Evolutionary conservation across 1,140 invertebrate genomes (phyloP).

Genomic region (Polypedilum vanderplanki): DNA sequence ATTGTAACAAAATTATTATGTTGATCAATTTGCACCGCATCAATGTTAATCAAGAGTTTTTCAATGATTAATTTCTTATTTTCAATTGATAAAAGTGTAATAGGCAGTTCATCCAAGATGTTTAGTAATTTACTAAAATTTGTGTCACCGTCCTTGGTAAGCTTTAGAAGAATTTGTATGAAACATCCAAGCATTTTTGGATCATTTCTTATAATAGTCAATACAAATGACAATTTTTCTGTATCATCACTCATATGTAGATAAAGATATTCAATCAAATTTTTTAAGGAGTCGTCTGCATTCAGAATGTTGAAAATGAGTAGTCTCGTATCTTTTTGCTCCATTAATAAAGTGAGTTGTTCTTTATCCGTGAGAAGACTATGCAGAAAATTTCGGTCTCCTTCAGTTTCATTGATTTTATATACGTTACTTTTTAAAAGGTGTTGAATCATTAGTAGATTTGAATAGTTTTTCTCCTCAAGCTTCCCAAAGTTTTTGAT

Average conservation of each 20-base stretch:
- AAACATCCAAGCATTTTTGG: neutral
- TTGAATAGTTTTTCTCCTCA: neutral
- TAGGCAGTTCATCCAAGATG: neutral
- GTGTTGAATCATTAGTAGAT: neutral
- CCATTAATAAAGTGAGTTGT: neutral
- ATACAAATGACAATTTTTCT: neutral
- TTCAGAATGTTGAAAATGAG: neutral
- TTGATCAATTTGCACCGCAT: neutral
- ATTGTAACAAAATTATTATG: neutral
- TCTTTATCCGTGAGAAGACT: neutral
- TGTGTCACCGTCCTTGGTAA: neutral
- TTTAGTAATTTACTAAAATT: neutral
- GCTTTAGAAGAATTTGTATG: neutral
- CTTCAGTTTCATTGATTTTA: neutral
- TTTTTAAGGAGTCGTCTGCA: neutral
- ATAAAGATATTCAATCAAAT: neutral
- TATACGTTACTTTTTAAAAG: neutral
- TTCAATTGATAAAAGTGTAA: neutral
- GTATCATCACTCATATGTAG: neutral
- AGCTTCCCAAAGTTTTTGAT: neutral
- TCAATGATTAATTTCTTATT: neutral
- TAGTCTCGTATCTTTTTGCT: neutral
- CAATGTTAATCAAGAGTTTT: neutral
- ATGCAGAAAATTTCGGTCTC: neutral
- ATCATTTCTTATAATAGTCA: neutral